Conservation (phyloP, 2,797 vertebrate species). For the Coilia nasus region DNA sequence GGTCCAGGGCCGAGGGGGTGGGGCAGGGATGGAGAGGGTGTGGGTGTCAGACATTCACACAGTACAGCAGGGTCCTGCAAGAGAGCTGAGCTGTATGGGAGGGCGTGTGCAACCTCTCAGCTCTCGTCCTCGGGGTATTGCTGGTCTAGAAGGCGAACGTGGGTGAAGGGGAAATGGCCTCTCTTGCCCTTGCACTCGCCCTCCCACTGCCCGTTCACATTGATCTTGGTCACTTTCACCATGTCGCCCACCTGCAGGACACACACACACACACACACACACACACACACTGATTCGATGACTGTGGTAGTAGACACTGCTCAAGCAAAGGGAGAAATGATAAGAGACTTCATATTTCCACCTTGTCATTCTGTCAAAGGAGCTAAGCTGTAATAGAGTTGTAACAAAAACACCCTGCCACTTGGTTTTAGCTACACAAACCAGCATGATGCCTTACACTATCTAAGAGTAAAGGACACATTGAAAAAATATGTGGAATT, state of each 20-base stretch:
- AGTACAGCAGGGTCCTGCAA: conserved; percentile 6
- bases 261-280: no score
- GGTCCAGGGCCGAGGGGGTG: not conserved
- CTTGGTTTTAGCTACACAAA: not conserved
- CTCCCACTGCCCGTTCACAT: conserved; percentile 98
- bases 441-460: not conserved
- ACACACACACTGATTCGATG: not conserved
- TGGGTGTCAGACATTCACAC: conserved; percentile 23
- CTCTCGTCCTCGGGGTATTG: conserved; percentile 92
- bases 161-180: conserved; percentile 98
- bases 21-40: not conserved
- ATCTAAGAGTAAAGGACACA: not conserved
- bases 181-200: conserved; percentile 96
- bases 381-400: no score
- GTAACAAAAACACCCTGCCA: no score
- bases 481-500: not conserved
- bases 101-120: conserved; percentile 60
- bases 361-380: no score
- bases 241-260: conserved; percentile 88
- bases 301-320: not conserved
- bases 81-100: conserved; percentile 50
- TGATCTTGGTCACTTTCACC: conserved; percentile 99
- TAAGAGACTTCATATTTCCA: no score
- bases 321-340: not conserved
- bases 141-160: conserved; percentile 97